A percentile compares a stretch with the other conserved stretches of the same genome.
Evolutionary conservation across 92 coral and sea anemone species (phyloP).

Genomic region (Epizoanthus ramosus): DNA sequence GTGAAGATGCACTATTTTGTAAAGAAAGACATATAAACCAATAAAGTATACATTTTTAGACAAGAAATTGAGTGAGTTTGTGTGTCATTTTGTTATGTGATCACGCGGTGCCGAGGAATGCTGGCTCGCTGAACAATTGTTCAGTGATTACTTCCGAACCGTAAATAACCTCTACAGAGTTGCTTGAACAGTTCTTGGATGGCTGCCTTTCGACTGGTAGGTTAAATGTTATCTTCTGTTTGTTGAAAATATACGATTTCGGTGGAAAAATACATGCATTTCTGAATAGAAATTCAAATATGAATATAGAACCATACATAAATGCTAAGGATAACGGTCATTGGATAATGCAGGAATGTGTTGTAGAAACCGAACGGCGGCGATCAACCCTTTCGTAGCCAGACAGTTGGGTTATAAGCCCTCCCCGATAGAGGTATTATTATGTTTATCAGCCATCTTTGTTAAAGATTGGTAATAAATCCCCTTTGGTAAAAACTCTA

Average conservation of each 20-base stretch:
- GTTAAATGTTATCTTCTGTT: background rate
- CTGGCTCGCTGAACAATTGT: constrained; percentile 30
- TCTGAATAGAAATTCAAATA: no score
- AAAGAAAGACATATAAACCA: background rate
- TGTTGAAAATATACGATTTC: background rate
- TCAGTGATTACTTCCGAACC: background rate
- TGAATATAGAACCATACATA: no score
- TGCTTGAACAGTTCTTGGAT: constrained; percentile 9
- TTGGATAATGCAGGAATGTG: no score
- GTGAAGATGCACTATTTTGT: background rate
- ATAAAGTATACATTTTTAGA: background rate
- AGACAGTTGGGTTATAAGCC: no score
- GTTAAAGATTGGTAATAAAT: no score
- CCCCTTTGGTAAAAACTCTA: no score
- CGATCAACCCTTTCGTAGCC: no score
- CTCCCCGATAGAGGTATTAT: no score
- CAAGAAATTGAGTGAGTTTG: background rate
- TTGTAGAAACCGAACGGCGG: no score
- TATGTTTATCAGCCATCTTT: no score
- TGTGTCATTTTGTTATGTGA: background rate
- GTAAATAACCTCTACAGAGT: constrained; percentile 2
- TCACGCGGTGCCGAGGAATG: constrained; percentile 12
- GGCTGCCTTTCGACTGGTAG: constrained; percentile 25
- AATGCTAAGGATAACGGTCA: no score
- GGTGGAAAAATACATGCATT: no score